Evolutionary conservation across 2,888 invertebrate species (phyloP).

Genomic region (Quadroppia sp.): DNA sequence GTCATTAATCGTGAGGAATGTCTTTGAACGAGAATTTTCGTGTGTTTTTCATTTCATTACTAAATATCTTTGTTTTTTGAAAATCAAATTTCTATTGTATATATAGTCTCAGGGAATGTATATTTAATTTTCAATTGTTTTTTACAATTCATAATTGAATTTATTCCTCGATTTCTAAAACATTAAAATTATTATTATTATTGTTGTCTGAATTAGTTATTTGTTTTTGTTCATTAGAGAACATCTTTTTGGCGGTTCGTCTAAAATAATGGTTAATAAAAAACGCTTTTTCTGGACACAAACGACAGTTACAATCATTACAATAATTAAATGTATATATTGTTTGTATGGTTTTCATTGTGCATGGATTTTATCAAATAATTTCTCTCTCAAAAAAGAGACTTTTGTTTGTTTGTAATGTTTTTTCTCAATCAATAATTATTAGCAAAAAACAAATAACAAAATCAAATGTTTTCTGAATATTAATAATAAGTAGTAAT

Average conservation of each 20-base stretch:
- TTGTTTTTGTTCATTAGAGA: slow-evolving; percentile 29
- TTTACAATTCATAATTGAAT: background rate
- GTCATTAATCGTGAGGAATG: slow-evolving; percentile 34
- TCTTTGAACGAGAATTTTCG: background rate
- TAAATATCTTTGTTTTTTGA: slow-evolving; percentile 28
- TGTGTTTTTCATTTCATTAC: background rate
- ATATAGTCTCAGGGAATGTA: slow-evolving; percentile 9
- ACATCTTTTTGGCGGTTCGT: slow-evolving; percentile 35
- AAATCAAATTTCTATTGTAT: slow-evolving; percentile 10
- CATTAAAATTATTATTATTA: slow-evolving; percentile 29
- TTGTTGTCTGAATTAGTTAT: too few relatives aligned
- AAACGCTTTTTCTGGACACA: too few relatives aligned
- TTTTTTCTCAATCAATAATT: background rate
- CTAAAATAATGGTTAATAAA: slow-evolving; percentile 24
- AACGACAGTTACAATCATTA: slow-evolving; percentile 36
- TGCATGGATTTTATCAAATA: slow-evolving; percentile 15
- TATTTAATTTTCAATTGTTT: background rate
- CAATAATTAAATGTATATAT: slow-evolving; percentile 10
- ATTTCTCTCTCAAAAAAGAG: too few relatives aligned
- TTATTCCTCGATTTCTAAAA: background rate
- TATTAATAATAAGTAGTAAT: slow-evolving; percentile 3
- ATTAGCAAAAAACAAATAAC: slow-evolving; percentile 9
- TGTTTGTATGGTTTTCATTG: background rate
- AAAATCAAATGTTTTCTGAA: background rate
- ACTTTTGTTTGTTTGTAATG: too few relatives aligned